Evolutionary conservation across 1,140 invertebrate species (phyloP).

Genomic region (Meteorus sp.): DNA sequence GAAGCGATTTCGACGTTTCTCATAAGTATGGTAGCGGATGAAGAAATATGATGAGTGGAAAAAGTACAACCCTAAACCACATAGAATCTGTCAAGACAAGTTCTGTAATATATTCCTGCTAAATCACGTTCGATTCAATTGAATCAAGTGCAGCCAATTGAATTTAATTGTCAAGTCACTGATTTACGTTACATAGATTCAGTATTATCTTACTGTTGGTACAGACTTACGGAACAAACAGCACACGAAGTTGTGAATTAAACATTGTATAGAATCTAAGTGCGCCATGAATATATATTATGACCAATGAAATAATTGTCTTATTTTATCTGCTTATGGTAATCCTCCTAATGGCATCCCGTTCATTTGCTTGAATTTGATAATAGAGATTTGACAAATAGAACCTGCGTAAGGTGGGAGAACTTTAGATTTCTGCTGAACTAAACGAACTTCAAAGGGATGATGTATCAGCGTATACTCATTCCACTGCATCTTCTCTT

Average conservation of each 20-base stretch:
- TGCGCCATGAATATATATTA: slow-evolving; percentile 9
- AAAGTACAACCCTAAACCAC: not conserved
- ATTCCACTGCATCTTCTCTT: too few species aligned
- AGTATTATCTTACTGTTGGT: slow-evolving; percentile 24
- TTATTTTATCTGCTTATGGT: not conserved
- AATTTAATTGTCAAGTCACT: too few species aligned
- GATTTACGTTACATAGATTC: slow-evolving; percentile 16
- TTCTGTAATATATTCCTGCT: too few species aligned
- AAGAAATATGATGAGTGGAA: not conserved
- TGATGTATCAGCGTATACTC: too few species aligned
- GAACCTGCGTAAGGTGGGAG: too few species aligned
- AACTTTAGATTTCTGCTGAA: too few species aligned
- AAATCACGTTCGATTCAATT: too few species aligned
- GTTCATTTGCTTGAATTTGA: too few species aligned
- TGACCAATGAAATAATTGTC: not conserved
- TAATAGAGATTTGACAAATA: too few species aligned
- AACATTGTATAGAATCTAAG: slow-evolving; percentile 10
- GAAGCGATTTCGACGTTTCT: not conserved
- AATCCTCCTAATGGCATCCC: too few species aligned
- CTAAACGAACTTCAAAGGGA: too few species aligned
- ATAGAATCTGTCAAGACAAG: not conserved
- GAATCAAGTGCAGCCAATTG: too few species aligned
- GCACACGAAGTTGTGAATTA: not conserved
- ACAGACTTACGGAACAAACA: not conserved
- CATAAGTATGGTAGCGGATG: not conserved